These are phyloP conservation scores for Columbina picui DNA, from an alignment of 2,113 vertebrate genomes.

Conservation along the genomic window DNA sequence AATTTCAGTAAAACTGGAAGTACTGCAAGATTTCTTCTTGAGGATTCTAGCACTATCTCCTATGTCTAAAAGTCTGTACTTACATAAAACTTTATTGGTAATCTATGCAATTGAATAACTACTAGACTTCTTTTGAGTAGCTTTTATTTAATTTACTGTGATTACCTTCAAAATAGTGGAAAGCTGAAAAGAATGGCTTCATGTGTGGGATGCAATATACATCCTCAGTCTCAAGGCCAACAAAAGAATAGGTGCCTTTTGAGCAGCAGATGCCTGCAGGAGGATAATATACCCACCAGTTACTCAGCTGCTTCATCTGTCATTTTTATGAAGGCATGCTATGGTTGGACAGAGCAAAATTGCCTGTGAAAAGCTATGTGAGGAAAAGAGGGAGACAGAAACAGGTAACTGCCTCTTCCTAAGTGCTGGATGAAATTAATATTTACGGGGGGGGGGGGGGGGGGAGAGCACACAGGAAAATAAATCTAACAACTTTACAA, in stretches of 20 bases:
- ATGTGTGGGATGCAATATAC: not conserved
- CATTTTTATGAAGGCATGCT: slow-evolving; percentile 62
- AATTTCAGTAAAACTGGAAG: not conserved
- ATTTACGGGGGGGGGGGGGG: not conserved
- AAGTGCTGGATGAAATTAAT: slow-evolving; percentile 47
- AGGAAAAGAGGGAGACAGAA: slow-evolving; percentile 6
- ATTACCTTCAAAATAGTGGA: not conserved
- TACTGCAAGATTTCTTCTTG: not conserved
- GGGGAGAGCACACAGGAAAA: not conserved
- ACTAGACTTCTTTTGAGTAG: not conserved
- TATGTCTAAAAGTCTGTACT: not conserved
- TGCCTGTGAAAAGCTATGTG: slow-evolving; percentile 53
- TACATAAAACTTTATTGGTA: not conserved
- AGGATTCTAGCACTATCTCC: not conserved
- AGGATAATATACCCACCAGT: slow-evolving; percentile 48
- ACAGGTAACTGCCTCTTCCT: slow-evolving; percentile 4
- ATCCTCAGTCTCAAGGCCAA: slow-evolving; percentile 15
- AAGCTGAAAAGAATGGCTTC: slow-evolving; percentile 8
- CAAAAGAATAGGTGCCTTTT: slow-evolving; percentile 35
- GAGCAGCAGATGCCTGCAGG: slow-evolving; percentile 41
- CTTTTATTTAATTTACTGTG: slow-evolving; percentile 12
- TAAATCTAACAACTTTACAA: slow-evolving; percentile 26
- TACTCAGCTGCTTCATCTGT: slow-evolving; percentile 60
- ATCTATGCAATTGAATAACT: not conserved
- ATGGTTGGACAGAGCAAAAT: slow-evolving; percentile 61